These are phyloP conservation scores for Dipodomys merriami DNA, from an alignment of 2,113 vertebrate genomes.

Conservation along the genomic window DNA sequence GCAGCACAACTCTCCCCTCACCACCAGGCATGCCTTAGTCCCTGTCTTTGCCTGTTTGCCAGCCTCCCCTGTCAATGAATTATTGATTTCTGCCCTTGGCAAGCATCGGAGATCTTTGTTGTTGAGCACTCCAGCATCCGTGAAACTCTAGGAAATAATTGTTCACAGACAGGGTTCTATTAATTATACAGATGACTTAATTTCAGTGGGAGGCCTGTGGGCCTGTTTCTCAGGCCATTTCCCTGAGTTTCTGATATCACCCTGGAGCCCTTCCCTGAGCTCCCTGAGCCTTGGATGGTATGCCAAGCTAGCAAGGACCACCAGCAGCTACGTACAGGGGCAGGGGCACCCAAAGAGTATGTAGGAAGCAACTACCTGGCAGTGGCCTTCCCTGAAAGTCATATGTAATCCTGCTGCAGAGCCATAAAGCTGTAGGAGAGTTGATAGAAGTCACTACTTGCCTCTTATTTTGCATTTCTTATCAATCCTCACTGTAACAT, in stretches of 20 bases:
- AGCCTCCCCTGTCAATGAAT: conserved; percentile 78
- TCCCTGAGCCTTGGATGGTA: too few relatives aligned
- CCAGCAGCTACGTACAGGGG: background rate
- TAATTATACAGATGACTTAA: conserved; percentile 80
- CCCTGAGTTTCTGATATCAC: conserved; percentile 76
- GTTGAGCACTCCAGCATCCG: conserved; percentile 78
- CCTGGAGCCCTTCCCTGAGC: background rate
- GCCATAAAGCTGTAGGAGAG: background rate
- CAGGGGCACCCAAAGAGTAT: background rate
- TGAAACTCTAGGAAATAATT: conserved; percentile 85
- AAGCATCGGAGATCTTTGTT: conserved; percentile 81
- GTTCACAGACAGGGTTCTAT: conserved; percentile 77
- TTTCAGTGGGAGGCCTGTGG: conserved; percentile 75
- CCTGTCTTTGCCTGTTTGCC: conserved; percentile 78
- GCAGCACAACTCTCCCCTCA: background rate
- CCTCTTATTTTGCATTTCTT: background rate
- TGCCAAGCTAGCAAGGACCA: background rate
- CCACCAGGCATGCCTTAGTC: background rate
- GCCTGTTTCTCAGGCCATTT: conserved; percentile 78
- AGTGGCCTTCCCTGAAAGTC: background rate
- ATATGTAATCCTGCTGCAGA: background rate
- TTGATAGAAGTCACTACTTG: background rate
- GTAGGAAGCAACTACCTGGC: background rate
- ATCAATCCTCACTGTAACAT: background rate
- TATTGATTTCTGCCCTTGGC: conserved; percentile 80